A percentile compares a stretch with the other conserved stretches of the same genome.
phyloP scores from a whole-genome alignment of 92 coral and sea anemone species.

The Muricea muricata region DNA sequence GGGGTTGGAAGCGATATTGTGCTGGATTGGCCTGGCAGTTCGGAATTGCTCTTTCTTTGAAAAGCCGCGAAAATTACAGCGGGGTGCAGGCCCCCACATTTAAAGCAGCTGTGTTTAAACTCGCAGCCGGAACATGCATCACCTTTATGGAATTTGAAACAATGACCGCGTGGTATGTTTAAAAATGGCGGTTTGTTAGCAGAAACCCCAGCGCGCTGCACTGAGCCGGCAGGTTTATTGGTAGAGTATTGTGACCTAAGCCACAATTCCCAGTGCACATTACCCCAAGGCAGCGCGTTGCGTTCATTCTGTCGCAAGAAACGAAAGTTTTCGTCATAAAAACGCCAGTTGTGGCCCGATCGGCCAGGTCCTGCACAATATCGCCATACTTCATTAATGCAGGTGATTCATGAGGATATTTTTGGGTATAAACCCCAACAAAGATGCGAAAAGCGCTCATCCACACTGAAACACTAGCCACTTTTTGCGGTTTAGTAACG shows the following conservation, averaged over 20 bases:
- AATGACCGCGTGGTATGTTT: not conserved
- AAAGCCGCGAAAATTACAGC: not conserved
- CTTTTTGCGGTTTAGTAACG: constrained; percentile 20
- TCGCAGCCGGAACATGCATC: constrained; percentile 19
- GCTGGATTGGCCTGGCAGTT: not conserved
- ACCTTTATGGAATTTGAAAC: not conserved
- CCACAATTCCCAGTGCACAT: constrained; percentile 62
- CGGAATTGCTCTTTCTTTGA: no score
- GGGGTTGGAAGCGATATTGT: constrained; percentile 34
- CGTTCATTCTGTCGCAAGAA: constrained; percentile 39
- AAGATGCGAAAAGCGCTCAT: constrained; percentile 60
- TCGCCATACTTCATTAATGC: constrained; percentile 61
- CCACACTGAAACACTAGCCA: constrained; percentile 56
- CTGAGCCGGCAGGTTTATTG: no score
- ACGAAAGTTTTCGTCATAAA: constrained; percentile 62
- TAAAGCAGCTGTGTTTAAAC: constrained; percentile 57
- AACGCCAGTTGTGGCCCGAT: constrained; percentile 55
- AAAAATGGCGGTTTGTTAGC: no score
- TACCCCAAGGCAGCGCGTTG: constrained; percentile 37
- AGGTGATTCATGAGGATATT: constrained; percentile 39
- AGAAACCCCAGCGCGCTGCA: not conserved
- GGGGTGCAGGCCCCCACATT: constrained; percentile 32
- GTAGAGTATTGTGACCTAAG: constrained; percentile 27
- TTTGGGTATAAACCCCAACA: constrained; percentile 49
- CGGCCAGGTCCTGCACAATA: constrained; percentile 57